These are phyloP conservation scores for Papilio xuthus DNA, from an alignment of 1,140 invertebrate genomes.

Conservation along the genomic window DNA sequence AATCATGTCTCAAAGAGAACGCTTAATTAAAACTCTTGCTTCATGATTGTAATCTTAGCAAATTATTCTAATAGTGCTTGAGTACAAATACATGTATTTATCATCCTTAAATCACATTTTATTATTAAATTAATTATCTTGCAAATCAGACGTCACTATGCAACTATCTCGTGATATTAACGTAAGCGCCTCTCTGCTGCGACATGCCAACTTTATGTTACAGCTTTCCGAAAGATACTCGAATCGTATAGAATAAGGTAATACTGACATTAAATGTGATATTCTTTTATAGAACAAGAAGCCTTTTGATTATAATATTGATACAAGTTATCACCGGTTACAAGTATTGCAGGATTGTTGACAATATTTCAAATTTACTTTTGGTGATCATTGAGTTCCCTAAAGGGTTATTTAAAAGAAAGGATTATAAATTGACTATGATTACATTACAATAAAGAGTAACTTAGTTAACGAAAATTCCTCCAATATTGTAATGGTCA, in stretches of 20 bases:
- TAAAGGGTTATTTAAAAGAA: too few relatives aligned
- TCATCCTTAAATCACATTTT: neutral
- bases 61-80: neutral
- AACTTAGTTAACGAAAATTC: conserved; percentile 47
- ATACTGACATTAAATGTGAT: too few relatives aligned
- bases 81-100: neutral
- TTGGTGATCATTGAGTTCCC: too few relatives aligned
- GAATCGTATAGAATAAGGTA: neutral
- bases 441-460: neutral
- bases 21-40: too few relatives aligned
- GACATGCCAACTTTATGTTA: neutral
- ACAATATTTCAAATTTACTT: too few relatives aligned
- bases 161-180: neutral
- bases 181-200: neutral
- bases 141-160: neutral
- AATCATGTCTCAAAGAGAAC: too few relatives aligned
- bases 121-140: neutral
- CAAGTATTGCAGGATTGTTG: too few relatives aligned
- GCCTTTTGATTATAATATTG: too few relatives aligned
- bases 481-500: conserved; percentile 49
- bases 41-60: too few relatives aligned
- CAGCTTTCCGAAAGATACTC: neutral
- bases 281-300: too few relatives aligned
- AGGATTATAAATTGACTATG: too few relatives aligned
- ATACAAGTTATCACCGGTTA: too few relatives aligned